Conservation (phyloP, 2,888 invertebrate genomes). For the Bembecia ichneumoniformis region DNA sequence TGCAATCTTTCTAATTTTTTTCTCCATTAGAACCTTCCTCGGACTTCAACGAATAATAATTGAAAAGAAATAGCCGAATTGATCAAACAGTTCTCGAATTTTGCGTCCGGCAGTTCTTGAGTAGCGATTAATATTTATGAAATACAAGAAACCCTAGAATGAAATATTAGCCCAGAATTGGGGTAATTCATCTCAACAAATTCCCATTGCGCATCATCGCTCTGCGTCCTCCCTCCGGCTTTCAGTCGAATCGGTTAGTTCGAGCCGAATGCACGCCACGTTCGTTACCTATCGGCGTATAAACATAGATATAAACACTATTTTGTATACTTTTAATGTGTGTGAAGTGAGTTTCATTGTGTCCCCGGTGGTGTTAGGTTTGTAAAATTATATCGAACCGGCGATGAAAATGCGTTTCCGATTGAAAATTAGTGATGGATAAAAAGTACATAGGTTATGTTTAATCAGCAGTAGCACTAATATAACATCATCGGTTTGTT, state of each 20-base stretch:
- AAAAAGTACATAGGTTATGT: neutral
- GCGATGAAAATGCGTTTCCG: neutral
- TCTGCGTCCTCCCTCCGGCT: neutral
- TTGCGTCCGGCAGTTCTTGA: too few relatives aligned
- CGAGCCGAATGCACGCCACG: neutral
- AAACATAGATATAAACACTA: neutral
- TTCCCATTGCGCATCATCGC: conserved; percentile 28
- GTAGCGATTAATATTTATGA: too few relatives aligned
- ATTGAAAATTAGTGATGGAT: neutral
- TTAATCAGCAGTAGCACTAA: neutral
- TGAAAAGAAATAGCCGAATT: too few relatives aligned
- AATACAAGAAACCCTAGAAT: too few relatives aligned
- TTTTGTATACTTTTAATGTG: neutral
- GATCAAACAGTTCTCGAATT: too few relatives aligned
- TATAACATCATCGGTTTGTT: neutral
- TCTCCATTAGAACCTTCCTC: too few relatives aligned
- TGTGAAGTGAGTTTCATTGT: neutral
- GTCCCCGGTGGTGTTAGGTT: neutral
- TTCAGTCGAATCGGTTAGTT: neutral
- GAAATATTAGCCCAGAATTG: conserved; percentile 25
- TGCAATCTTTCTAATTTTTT: too few relatives aligned
- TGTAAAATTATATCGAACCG: neutral
- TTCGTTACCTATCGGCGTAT: neutral
- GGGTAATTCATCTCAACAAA: conserved; percentile 35
- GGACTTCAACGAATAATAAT: too few relatives aligned